These are phyloP conservation scores for Bactericera cockerelli DNA, from an alignment of 1,140 invertebrate genomes.

Conservation along the genomic window DNA sequence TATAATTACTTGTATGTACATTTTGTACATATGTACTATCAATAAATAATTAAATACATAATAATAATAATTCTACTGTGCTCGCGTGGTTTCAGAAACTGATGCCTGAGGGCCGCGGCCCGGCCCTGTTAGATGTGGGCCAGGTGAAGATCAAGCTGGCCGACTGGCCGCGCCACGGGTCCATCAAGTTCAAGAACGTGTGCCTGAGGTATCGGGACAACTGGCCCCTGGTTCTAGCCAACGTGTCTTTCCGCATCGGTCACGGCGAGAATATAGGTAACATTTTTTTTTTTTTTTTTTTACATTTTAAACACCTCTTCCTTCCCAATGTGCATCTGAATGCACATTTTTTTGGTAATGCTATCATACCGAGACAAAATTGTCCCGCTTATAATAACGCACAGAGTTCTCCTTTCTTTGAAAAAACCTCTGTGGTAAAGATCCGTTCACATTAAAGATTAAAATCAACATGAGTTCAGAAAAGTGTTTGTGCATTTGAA, in stretches of 20 bases:
- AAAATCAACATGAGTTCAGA: too few species aligned
- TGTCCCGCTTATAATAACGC: too few species aligned
- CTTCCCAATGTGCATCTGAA: too few species aligned
- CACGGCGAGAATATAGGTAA: slow-evolving; percentile 42
- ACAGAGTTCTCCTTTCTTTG: too few species aligned
- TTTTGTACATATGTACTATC: too few species aligned
- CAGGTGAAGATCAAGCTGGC: slow-evolving; percentile 15
- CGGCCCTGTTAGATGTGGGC: background rate
- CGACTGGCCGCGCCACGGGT: slow-evolving; percentile 38
- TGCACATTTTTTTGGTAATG: too few species aligned
- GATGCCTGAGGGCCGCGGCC: background rate
- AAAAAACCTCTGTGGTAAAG: too few species aligned
- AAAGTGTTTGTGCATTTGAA: background rate
- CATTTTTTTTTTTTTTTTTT: slow-evolving; percentile 14
- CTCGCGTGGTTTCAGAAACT: background rate
- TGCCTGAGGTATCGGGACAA: slow-evolving; percentile 35
- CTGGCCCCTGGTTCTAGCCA: slow-evolving; percentile 34
- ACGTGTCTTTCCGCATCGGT: slow-evolving; percentile 37
- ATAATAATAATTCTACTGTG: too few species aligned
- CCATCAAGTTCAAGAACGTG: slow-evolving; percentile 37
- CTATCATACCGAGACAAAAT: too few species aligned
- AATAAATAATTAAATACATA: too few species aligned
- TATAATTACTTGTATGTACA: too few species aligned
- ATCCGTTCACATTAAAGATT: too few species aligned
- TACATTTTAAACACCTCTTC: background rate